These are phyloP conservation scores for Epistrophe eligans DNA, from an alignment of 2,888 invertebrate genomes.

Conservation along the genomic window DNA sequence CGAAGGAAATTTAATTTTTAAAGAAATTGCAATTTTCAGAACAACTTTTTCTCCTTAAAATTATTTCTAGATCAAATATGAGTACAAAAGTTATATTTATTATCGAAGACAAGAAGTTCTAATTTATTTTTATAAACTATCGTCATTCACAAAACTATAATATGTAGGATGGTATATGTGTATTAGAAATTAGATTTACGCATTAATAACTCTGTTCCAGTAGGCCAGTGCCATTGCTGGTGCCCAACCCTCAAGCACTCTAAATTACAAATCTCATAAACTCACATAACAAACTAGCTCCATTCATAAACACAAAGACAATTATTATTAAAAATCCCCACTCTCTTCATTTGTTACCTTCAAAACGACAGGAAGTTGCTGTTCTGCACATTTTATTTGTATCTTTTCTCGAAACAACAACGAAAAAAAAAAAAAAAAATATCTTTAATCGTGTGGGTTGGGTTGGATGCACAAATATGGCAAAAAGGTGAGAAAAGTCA, in stretches of 20 bases:
- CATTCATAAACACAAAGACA: constrained; percentile 40
- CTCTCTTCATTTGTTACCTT: constrained; percentile 34
- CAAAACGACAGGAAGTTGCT: constrained; percentile 64
- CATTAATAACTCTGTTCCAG: not conserved
- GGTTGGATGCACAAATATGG: constrained; percentile 59
- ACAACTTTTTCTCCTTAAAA: no score
- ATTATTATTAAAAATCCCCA: constrained; percentile 28
- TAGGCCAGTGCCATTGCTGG: not conserved
- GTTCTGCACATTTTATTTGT: constrained; percentile 47
- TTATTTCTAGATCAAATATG: no score
- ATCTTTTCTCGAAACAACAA: constrained; percentile 15
- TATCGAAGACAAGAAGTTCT: no score
- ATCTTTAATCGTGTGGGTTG: constrained; percentile 52
- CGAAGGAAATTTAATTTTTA: no score
- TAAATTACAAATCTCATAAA: constrained; percentile 31
- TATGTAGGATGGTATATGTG: no score
- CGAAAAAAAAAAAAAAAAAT: not conserved
- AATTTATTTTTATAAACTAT: not conserved
- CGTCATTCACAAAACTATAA: not conserved
- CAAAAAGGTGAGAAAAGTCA: constrained; percentile 65
- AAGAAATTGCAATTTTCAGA: no score
- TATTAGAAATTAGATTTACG: not conserved
- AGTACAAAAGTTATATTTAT: no score
- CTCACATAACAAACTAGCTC: constrained; percentile 45
- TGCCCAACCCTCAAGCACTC: constrained; percentile 29